These are phyloP conservation scores for Zenarchopterus dispar DNA, from an alignment of 2,797 vertebrate species.

Conservation along the genomic window DNA sequence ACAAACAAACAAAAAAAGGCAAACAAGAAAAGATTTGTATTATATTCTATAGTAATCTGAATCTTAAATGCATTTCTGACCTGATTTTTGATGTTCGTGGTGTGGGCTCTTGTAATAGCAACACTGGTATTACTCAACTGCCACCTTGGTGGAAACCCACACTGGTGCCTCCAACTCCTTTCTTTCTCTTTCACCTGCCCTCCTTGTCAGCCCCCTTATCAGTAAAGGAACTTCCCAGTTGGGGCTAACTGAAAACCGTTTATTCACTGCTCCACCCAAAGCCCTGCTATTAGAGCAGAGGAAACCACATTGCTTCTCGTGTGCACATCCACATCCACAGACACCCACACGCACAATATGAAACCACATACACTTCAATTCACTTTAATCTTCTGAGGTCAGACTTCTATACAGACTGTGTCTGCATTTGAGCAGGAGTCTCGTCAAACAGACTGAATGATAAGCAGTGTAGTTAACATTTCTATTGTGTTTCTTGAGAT, in stretches of 20 bases:
- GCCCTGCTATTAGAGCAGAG: slow-evolving; percentile 57
- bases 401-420: slow-evolving; percentile 16
- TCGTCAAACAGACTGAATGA: slow-evolving; percentile 13
- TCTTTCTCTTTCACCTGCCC: slow-evolving; percentile 37
- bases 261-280: slow-evolving; percentile 61
- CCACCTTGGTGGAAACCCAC: slow-evolving; percentile 59
- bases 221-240: slow-evolving; percentile 69
- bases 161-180: slow-evolving; percentile 37
- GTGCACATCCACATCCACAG: slow-evolving; percentile 14
- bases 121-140: slow-evolving; percentile 66
- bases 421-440: slow-evolving; percentile 16
- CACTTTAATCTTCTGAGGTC: slow-evolving; percentile 21
- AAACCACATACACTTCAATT: slow-evolving; percentile 10
- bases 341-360: not conserved
- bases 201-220: slow-evolving; percentile 61
- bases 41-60: slow-evolving; percentile 24
- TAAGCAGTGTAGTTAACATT: not conserved
- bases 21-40: slow-evolving; percentile 3
- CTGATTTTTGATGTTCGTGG: slow-evolving; percentile 37
- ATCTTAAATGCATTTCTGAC: slow-evolving; percentile 36
- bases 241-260: slow-evolving; percentile 77
- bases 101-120: slow-evolving; percentile 55
- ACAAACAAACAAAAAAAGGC: not conserved
- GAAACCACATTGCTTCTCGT: slow-evolving; percentile 70
- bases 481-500: not conserved